phyloP scores from a whole-genome alignment of 2,113 vertebrate species.

The Microtus ochrogaster region DNA sequence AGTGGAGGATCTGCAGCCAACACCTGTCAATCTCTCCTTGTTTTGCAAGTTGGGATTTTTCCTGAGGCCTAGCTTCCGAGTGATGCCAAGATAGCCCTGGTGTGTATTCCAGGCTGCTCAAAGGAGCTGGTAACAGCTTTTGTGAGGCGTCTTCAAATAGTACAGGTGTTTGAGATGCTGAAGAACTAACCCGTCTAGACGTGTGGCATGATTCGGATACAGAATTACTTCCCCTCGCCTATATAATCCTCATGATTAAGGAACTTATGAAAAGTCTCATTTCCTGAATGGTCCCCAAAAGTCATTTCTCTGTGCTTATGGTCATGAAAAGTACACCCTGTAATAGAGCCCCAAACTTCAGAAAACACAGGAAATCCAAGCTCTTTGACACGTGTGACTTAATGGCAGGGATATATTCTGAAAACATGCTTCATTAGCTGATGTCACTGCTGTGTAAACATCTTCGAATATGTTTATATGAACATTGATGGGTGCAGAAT shows the following conservation, averaged over 20 bases:
- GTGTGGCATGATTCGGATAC: neutral
- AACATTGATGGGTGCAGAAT: neutral
- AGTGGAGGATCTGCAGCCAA: neutral
- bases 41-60: neutral
- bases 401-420: neutral
- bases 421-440: neutral
- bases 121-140: neutral
- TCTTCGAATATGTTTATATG: neutral
- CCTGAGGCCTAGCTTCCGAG: neutral
- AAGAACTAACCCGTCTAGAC: neutral
- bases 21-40: neutral
- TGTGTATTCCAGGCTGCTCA: neutral
- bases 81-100: neutral
- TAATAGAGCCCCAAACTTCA: conserved; percentile 13
- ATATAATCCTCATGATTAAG: neutral
- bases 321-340: neutral
- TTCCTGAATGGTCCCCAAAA: neutral
- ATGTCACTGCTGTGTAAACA: neutral
- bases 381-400: neutral
- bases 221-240: neutral
- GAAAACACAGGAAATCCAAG: neutral
- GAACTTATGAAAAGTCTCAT: neutral
- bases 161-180: neutral
- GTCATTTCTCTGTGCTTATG: neutral
- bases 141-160: neutral